A percentile compares a stretch with the other conserved stretches of the same genome.
Evolutionary conservation across 1,140 invertebrate genomes (phyloP).

Genomic region (Neotoxoptera formosana): DNA sequence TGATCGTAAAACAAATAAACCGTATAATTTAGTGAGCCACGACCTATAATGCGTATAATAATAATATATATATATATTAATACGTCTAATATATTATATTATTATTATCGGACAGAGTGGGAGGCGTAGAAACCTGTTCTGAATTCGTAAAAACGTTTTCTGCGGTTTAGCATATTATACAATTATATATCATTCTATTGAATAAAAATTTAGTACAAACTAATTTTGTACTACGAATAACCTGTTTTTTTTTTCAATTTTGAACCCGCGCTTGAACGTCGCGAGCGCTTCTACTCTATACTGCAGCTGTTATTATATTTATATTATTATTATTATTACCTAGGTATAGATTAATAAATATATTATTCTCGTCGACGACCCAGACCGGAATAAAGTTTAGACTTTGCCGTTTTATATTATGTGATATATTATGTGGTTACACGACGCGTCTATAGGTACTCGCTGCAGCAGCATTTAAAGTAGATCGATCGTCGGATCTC

Average conservation of each 20-base stretch:
- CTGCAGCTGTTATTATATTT: neutral
- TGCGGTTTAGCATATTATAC: slow-evolving; percentile 2
- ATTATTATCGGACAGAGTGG: neutral
- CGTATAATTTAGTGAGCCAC: neutral
- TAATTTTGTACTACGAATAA: slow-evolving; percentile 29
- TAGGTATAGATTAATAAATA: neutral
- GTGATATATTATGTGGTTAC: neutral
- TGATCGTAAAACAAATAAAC: slow-evolving; percentile 37
- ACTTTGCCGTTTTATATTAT: neutral
- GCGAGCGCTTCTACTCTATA: neutral
- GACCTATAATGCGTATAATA: neutral
- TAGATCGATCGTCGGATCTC: neutral
- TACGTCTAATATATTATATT: neutral
- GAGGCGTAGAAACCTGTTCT: slow-evolving; percentile 39
- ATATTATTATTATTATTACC: too few relatives aligned
- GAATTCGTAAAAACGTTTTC: slow-evolving; percentile 23
- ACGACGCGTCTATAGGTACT: too few relatives aligned
- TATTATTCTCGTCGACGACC: neutral
- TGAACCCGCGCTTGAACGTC: too few relatives aligned
- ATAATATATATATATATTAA: too few relatives aligned
- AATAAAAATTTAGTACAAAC: neutral
- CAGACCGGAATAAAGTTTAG: neutral
- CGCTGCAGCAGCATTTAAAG: neutral
- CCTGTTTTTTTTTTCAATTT: slow-evolving; percentile 29
- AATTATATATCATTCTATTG: neutral